Base-by-base conservation (phyloP, 1,140 invertebrate genomes). In the Drosophila ohnishii region DNA sequence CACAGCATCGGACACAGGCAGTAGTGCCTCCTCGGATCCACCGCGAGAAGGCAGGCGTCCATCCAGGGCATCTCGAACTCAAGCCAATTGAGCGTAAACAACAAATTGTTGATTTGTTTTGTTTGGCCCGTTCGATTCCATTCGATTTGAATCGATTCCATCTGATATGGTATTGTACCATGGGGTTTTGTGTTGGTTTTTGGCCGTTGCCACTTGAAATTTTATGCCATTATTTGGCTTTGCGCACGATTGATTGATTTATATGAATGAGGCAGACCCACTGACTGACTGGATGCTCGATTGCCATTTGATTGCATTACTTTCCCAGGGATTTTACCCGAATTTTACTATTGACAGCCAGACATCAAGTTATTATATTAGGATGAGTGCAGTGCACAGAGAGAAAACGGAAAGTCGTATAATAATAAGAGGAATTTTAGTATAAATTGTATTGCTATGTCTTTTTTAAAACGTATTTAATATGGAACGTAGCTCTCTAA, bases 271-370 rank as follows among this genome's bases (percentile, higher is more conserved):
- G 58, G 34, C 51, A 48, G 45, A 45, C 73, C 35, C 16, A 30
- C 47, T 60, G 70, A 32, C 63, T 58, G 37, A 37, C 51, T 58
- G 37, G 22, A 16, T 56, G 57, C 50, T 71, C 58, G 72, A 66
- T 75, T 65, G 51, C 72, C 65, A 16, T 71, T 51, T 58, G 39
- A 75, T 58, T 44, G 40, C 48, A 35, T 59, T 94, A 5, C 92
- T 85, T 55, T 65, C 88, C 67, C 56, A 62, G 56, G 19, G 35
- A 59, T 93, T 92, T 75, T 93, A 2, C 9, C 34, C 13, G 10
- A 28, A 47, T 25, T 61, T 62, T 8, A 50, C 44, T 50, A 39
- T 28, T 53, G 59, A 61, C 34, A 53, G 59, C 32, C 25, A 61
- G 28, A 19, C 32, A 55, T 53, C 35, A 34, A 32, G 34, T 69